Percentiles rank a stretch among this genome's conserved stretches.
Conservation (phyloP, 2,113 vertebrate species). For the Chaetura pelagica region DNA sequence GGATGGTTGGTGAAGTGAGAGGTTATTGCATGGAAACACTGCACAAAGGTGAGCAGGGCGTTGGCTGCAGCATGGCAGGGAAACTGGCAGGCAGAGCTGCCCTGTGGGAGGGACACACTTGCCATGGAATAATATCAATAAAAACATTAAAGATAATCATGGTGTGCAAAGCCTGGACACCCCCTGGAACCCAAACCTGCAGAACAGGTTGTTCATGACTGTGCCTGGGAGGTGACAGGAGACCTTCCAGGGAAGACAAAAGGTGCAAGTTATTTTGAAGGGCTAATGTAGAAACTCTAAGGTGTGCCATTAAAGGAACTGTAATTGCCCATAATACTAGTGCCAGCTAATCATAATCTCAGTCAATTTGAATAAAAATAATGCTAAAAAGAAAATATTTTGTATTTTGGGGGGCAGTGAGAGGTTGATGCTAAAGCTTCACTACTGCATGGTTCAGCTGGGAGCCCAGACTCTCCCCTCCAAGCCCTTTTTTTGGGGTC, state of each 20-base stretch:
- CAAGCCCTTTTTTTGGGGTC: no score
- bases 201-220: not conserved
- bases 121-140: not conserved
- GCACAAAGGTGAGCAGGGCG: no score
- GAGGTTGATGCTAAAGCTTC: not conserved
- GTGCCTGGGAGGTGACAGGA: not conserved
- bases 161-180: not conserved
- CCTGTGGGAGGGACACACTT: no score
- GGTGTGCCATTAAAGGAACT: no score
- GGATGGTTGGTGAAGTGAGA: not conserved
- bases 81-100: no score
- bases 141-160: no score
- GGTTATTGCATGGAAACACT: not conserved
- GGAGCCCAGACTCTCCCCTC: not conserved
- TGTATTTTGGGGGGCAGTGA: no score
- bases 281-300: not conserved
- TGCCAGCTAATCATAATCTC: not conserved
- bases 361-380: not conserved
- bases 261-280: not conserved
- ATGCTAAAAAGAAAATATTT: not conserved
- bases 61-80: no score
- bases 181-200: not conserved
- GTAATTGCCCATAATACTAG: no score
- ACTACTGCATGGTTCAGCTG: rapidly evolving
- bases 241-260: not conserved